Evolutionary conservation across 1,140 invertebrate genomes (phyloP), one percentile per base, ranked within the genome.

Genomic region (Dendroctonus valens): DNA sequence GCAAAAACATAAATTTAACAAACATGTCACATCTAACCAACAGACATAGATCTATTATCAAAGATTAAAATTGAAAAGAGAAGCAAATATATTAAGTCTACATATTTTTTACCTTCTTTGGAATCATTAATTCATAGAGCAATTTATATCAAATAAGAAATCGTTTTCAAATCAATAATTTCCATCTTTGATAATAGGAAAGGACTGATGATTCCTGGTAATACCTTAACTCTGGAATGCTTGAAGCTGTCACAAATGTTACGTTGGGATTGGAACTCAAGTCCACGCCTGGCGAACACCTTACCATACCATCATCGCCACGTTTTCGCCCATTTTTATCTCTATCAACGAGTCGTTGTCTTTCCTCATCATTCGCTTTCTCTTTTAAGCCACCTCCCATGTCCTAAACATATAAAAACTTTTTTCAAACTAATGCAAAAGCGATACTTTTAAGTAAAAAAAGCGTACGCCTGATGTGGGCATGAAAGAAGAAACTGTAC

Each of bases 201-300:
- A 26, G 26, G 26, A 26, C 1, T 26, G 26, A 1, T 26, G 26
- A 26, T 26, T 26, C 3, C 26, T 26, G 26, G 26, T 2, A 26
- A 44, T 67, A 73, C 69, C 69, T 73, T 65, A 68, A 68, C 49
- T 75, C 73, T 61, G 69, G 67, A 69, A 72, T 69, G 70, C 69
- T 74, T 63, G 71, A 68, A 50, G 71, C 69, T 40, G 73, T 69
- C 15, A 76, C 76, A 51, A 72, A 77, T 7, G 75, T 78, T 37
- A 77, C 76, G 26, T 72, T 72, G 0, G 76, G 75, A 73, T 77
- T 74, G 11, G 74, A 69, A n/a, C 72, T 73, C 12, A 76, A 55
- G 66, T 78, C 76, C 2, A 75, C 69, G 11, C 71, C 68, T 7
- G 70, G 73, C 40, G 75, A 77, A 69, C 75, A 75, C 58, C 68